Conservation (phyloP, 2,797 vertebrate genomes). For the Leptatherina wallacei region DNA sequence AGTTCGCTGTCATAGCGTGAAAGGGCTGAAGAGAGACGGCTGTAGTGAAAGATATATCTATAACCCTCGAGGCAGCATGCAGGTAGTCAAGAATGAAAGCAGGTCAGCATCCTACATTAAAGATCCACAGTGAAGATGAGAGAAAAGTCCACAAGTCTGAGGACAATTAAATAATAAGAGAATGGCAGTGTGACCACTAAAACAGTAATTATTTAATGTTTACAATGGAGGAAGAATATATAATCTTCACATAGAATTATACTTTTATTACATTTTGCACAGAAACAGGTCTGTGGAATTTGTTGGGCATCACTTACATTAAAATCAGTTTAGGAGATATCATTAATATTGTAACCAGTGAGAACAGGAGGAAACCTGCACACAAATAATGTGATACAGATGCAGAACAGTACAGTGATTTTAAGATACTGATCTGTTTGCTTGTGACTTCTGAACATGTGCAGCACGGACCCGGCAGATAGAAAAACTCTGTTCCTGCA, state of each 20-base stretch:
- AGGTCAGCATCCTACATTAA: constrained; percentile 28
- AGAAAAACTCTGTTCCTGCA: constrained; percentile 25
- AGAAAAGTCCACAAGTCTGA: background rate
- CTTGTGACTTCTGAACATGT: background rate
- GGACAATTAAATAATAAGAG: background rate
- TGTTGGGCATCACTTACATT: background rate
- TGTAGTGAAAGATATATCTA: constrained; percentile 38
- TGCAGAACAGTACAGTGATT: background rate
- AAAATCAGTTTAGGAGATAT: background rate
- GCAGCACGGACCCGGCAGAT: constrained; percentile 22
- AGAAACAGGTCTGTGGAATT: too few relatives aligned
- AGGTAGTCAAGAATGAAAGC: constrained; percentile 42
- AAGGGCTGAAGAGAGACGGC: constrained; percentile 24
- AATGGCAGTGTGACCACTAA: background rate
- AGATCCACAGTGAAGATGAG: background rate
- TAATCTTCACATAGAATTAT: too few relatives aligned
- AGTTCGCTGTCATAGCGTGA: constrained; percentile 37
- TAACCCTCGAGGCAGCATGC: constrained; percentile 42
- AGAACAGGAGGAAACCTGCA: background rate
- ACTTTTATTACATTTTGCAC: too few relatives aligned
- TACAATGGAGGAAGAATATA: background rate
- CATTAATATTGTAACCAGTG: background rate
- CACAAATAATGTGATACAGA: background rate
- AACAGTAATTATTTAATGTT: background rate
- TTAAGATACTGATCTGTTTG: background rate